Conservation (phyloP, 2,888 invertebrate species). For the Chymomyza caudatula region DNA sequence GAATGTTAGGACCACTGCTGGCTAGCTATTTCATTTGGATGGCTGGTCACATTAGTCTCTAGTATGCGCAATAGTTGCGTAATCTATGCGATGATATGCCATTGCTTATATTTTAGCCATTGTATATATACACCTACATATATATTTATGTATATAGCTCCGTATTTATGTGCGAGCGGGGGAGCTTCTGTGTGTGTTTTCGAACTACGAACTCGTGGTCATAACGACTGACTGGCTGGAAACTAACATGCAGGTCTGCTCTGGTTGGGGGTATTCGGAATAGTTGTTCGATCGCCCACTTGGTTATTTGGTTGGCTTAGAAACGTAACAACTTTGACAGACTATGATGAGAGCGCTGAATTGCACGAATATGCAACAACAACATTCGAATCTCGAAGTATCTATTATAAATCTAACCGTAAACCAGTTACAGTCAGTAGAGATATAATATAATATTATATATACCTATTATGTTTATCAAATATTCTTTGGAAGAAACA, state of each 20-base stretch:
- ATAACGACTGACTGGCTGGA: slow-evolving; percentile 24
- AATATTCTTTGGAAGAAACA: too few relatives aligned
- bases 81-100: slow-evolving; percentile 65
- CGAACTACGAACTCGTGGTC: slow-evolving; percentile 44
- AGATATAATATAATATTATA: too few relatives aligned
- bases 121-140: slow-evolving; percentile 22
- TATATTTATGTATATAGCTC: slow-evolving; percentile 2
- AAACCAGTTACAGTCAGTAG: slow-evolving; percentile 25
- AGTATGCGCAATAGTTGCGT: slow-evolving; percentile 56
- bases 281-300: slow-evolving; percentile 3
- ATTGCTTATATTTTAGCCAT: slow-evolving; percentile 45
- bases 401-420: too few relatives aligned
- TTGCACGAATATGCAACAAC: slow-evolving; percentile 57
- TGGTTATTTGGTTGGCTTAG: slow-evolving; percentile 43
- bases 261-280: slow-evolving; percentile 26
- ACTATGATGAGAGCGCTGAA: slow-evolving; percentile 18
- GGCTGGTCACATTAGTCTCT: not conserved
- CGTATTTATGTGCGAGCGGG: slow-evolving; percentile 13
- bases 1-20: slow-evolving; percentile 1
- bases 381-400: too few relatives aligned
- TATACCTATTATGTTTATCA: too few relatives aligned
- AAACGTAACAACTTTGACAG: slow-evolving; percentile 32
- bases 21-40: slow-evolving; percentile 1
- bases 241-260: not conserved
- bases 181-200: slow-evolving; percentile 8